Conservation (phyloP, 2,797 vertebrate genomes). For the Gephyroberyx darwinii region DNA sequence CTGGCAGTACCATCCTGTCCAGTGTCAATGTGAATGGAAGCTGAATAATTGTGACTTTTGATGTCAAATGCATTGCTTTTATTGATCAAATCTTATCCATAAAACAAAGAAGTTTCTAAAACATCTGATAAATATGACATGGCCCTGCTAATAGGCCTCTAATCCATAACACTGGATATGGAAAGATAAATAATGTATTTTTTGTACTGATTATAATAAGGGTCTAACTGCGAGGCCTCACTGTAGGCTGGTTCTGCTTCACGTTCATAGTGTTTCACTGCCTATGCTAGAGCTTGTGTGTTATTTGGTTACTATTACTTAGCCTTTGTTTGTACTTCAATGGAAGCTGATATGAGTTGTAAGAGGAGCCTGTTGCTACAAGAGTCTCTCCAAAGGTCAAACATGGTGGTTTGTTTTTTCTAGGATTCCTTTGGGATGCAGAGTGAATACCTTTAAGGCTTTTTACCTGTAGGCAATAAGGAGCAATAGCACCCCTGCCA, state of each 20-base stretch:
- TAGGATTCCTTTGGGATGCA: constrained; percentile 71
- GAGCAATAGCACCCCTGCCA: constrained; percentile 71
- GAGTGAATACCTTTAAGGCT: constrained; percentile 67
- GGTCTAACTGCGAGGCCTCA: constrained; percentile 23
- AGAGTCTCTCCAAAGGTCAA: constrained; percentile 85
- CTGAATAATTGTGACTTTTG: constrained; percentile 55
- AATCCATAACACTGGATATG: constrained; percentile 13
- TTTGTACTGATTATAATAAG: constrained; percentile 40
- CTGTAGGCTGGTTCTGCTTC: constrained; percentile 43
- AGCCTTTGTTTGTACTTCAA: constrained; percentile 81
- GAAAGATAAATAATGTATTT: constrained; percentile 29
- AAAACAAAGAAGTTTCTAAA: neutral
- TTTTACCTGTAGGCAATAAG: constrained; percentile 76
- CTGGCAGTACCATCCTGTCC: constrained; percentile 84
- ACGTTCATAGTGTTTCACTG: constrained; percentile 36
- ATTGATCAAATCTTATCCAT: constrained; percentile 22
- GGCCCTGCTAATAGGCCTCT: constrained; percentile 9
- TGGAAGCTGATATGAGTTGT: constrained; percentile 83
- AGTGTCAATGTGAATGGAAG: constrained; percentile 67
- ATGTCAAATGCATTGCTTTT: constrained; percentile 36
- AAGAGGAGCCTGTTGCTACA: constrained; percentile 83
- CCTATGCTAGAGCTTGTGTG: constrained; percentile 59
- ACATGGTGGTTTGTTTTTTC: constrained; percentile 81
- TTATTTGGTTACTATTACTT: constrained; percentile 79
- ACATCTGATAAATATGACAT: neutral